Evolutionary conservation across 2,113 vertebrate genomes (phyloP).

Genomic region (Antechinus flavipes): DNA sequence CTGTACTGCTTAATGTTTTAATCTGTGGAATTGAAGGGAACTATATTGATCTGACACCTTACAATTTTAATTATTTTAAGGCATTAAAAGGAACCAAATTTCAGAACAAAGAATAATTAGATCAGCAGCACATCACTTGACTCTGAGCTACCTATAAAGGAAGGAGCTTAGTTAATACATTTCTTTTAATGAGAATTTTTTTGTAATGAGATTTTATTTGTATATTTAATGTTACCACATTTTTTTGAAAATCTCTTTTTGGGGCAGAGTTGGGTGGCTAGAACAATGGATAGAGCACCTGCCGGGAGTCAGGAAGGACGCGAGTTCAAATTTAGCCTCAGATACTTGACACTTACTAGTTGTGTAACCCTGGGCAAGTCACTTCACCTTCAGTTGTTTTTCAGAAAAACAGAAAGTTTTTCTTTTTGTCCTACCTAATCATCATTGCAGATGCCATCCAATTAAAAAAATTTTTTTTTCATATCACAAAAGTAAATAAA

Average conservation of each 20-base stretch:
- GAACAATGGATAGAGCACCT: too few relatives aligned
- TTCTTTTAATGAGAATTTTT: neutral
- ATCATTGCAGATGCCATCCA: neutral
- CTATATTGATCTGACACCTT: neutral
- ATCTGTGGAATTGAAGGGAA: neutral
- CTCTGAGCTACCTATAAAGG: neutral
- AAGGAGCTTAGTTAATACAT: neutral
- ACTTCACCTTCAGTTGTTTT: too few relatives aligned
- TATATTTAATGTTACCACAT: neutral
- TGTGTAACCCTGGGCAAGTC: too few relatives aligned
- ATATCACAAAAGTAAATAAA: neutral
- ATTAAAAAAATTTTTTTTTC: neutral
- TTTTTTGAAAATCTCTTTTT: neutral
- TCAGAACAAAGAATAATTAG: neutral
- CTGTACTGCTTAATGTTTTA: neutral
- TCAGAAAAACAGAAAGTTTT: too few relatives aligned
- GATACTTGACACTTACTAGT: too few relatives aligned
- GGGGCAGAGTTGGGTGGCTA: too few relatives aligned
- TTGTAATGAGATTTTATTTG: neutral
- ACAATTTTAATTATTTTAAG: neutral
- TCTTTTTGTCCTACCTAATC: neutral
- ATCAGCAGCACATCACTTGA: neutral
- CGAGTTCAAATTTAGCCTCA: too few relatives aligned
- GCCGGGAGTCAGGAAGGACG: too few relatives aligned
- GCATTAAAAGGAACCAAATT: neutral